Evolutionary conservation across 1,140 invertebrate species (phyloP).

Genomic region (Holotrichia oblita): DNA sequence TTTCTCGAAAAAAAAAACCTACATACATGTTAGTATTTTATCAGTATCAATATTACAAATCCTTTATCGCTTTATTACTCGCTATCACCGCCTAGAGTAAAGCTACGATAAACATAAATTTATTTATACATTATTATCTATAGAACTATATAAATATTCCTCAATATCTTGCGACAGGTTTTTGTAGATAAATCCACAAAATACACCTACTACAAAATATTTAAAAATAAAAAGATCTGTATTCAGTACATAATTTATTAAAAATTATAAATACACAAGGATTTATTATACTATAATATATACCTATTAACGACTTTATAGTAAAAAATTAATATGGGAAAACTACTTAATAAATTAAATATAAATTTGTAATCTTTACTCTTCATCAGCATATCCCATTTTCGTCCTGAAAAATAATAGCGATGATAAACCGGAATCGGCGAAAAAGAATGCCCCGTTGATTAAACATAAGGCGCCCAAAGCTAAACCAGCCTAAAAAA

Average conservation of each 20-base stretch:
- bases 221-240: neutral
- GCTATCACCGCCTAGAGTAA: no score
- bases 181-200: no score
- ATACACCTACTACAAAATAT: no score
- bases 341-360: neutral
- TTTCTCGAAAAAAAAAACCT: no score
- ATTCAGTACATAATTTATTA: conserved; percentile 21
- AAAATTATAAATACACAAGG: conserved; percentile 4
- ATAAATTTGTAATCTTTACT: neutral
- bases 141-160: no score
- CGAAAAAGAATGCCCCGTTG: neutral
- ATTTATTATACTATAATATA: neutral
- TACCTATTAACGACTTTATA: neutral
- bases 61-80: no score
- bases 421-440: neutral
- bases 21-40: no score
- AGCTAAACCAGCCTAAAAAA: neutral
- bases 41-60: no score
- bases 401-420: neutral
- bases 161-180: no score
- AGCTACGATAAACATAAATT: no score
- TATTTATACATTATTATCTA: no score
- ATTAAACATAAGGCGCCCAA: conserved; percentile 6
- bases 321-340: neutral
- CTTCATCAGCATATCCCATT: neutral